Conservation (phyloP, 2,797 vertebrate genomes). For the Acrossocheilus fasciatus region DNA sequence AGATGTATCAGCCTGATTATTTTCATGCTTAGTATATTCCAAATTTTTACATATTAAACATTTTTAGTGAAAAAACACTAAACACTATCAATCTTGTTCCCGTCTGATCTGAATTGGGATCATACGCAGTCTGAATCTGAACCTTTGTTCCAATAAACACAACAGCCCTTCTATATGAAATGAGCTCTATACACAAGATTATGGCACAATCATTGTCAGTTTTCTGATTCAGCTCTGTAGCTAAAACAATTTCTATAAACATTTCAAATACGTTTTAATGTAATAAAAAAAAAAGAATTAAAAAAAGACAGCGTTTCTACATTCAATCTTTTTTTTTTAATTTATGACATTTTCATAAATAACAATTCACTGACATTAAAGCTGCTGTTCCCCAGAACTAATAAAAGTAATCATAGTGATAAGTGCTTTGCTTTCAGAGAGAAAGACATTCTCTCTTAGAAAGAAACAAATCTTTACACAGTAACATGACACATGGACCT, state of each 20-base stretch:
- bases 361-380: conserved; percentile 64
- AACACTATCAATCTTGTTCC: no score
- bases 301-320: not conserved
- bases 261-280: not conserved
- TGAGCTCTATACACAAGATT: no score
- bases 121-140: not conserved
- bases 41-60: no score
- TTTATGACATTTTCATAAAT: conserved; percentile 63
- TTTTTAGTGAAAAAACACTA: not conserved
- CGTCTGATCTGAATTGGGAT: not conserved
- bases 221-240: no score
- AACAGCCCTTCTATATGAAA: no score
- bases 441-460: conserved; percentile 7
- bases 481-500: conserved; percentile 40
- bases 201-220: no score
- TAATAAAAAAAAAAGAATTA: no score
- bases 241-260: not conserved
- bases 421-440: conserved; percentile 63
- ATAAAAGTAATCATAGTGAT: conserved; percentile 49
- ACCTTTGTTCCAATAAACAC: no score
- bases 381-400: conserved; percentile 58
- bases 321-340: conserved; percentile 59
- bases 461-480: conserved; percentile 53
- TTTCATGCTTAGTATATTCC: no score
- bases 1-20: no score